Conservation (phyloP, 2,797 vertebrate species). For the Micropoecilia bifurca region DNA sequence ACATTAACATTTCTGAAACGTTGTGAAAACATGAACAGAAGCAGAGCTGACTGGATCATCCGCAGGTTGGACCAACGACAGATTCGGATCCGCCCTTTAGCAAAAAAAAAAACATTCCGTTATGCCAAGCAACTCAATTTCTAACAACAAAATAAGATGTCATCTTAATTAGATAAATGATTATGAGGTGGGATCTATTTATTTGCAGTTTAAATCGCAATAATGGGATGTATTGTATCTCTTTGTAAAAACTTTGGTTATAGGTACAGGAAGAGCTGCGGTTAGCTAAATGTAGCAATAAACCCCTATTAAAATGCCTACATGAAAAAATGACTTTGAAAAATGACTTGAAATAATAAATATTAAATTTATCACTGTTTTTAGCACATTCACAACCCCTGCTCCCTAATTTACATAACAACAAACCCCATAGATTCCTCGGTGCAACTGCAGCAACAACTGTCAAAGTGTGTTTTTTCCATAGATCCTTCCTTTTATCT, state of each 20-base stretch:
- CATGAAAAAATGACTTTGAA: neutral
- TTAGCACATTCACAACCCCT: neutral
- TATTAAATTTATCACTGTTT: conserved; percentile 2
- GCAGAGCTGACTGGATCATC: neutral
- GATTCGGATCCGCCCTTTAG: no score
- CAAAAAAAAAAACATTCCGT: neutral
- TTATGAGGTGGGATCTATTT: neutral
- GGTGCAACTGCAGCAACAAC: conserved; percentile 44
- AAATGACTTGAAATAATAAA: neutral
- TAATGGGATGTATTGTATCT: neutral
- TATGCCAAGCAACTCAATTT: neutral
- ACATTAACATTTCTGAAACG: neutral
- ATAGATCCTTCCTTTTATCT: conserved; percentile 41
- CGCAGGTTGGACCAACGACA: no score
- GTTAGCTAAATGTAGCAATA: neutral
- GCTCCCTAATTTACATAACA: conserved; percentile 30
- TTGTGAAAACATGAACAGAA: neutral
- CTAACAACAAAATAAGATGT: neutral
- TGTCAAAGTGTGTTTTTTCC: conserved; percentile 29
- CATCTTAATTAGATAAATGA: neutral
- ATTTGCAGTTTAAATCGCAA: neutral
- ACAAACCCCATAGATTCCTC: conserved; percentile 37
- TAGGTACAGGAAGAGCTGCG: neutral
- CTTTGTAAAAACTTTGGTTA: neutral
- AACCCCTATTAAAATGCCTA: neutral